Conservation (phyloP, 2,797 vertebrate genomes). For the Cottoperca gobio region DNA sequence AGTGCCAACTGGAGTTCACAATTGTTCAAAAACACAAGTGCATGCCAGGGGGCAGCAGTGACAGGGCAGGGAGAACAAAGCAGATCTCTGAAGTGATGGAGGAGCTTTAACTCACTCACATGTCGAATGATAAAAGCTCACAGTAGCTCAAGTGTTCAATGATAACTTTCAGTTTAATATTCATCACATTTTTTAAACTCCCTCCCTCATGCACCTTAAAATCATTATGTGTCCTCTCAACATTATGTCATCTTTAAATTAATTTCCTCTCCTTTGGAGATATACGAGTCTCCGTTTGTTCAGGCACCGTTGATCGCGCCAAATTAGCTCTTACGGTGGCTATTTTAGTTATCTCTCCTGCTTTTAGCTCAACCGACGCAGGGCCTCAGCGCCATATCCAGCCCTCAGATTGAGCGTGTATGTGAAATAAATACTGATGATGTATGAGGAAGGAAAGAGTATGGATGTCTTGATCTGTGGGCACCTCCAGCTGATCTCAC, state of each 20-base stretch:
- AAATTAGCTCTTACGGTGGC: slow-evolving; percentile 55
- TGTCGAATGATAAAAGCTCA: background rate
- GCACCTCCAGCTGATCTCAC: background rate
- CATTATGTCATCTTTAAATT: slow-evolving; percentile 50
- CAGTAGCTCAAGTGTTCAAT: background rate
- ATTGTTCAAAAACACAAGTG: background rate
- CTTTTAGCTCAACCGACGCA: slow-evolving; percentile 50
- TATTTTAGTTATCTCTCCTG: slow-evolving; percentile 59
- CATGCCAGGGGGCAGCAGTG: background rate
- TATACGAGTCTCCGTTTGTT: slow-evolving; percentile 43
- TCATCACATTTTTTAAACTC: slow-evolving; percentile 1
- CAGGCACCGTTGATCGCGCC: slow-evolving; percentile 20
- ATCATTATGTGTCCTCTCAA: slow-evolving; percentile 28
- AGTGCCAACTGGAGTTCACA: background rate
- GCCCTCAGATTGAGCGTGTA: slow-evolving; percentile 24
- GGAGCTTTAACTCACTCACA: background rate
- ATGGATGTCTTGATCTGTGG: slow-evolving; percentile 8
- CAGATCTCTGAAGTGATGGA: background rate
- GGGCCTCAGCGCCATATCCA: slow-evolving; percentile 29
- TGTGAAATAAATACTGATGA: slow-evolving; percentile 39
- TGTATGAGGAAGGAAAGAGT: background rate
- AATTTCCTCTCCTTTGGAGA: slow-evolving; percentile 33
- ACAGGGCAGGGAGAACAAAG: background rate
- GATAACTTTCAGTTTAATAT: slow-evolving; percentile 12
- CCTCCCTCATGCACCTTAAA: slow-evolving; percentile 24